Base-by-base conservation (phyloP, 1,140 invertebrate genomes). In the Neomicropteryx cornuta region DNA sequence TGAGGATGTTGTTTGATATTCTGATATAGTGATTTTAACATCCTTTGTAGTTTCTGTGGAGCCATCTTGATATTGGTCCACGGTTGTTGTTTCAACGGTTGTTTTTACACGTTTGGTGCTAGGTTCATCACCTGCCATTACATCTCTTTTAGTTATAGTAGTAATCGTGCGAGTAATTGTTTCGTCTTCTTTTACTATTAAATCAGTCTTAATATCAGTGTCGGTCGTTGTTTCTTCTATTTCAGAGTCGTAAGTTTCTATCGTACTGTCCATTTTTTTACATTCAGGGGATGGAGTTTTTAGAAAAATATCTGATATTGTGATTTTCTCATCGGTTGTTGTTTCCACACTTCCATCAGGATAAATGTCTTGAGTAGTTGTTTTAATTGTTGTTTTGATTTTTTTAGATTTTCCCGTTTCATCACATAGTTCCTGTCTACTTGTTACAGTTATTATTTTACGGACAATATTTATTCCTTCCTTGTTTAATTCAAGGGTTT, bases 11-110 rank as follows among this genome's bases (percentile, higher is more conserved):
- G 61, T 64, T 47, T 68, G 66, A 41, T 54, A 63, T 50, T 68
- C 66, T 2, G 66, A 67, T 39, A 68, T 58, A 5, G 66, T 68
- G 27, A 68, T 66, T 53, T 68, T 68, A 8, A 68, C 61, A 38
- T 68, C 66, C 54, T 65, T 68, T 2, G 64, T 66, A 6, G 66
- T 68, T 55, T 68, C 66, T 28, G 62, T 56, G 3, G 62, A 58
- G 16, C 66, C 62, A 51, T 66, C 60, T 4, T 64, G 58, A 46
- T 61, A 66, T 49, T 60, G 60, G 48, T 68, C 66, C 6, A 66
- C 56, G 8, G 61, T 67, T 18, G 51, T 60, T n/a, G 64, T 67
- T 59, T 68, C 64, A 33, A 64, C 52, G 1, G 66, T 67, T 18
- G 64, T 66, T 50, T 61, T 55, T 3, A 67, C 46, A 13, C 62